phyloP scores from a whole-genome alignment of 2,888 invertebrate genomes.

The Apodemia zela region DNA sequence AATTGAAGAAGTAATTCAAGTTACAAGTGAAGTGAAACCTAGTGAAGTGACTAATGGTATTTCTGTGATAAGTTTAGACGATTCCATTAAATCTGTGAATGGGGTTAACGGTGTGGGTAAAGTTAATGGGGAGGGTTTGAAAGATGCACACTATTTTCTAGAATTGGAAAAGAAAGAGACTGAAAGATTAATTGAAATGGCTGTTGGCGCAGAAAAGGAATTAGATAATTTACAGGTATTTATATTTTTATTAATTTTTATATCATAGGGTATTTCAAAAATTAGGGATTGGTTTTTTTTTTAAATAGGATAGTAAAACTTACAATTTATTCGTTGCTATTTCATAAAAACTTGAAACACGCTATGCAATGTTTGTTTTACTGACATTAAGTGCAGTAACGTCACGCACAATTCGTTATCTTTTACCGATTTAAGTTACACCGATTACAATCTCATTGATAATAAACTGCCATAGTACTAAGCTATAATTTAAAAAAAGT shows the following conservation, averaged over 20 bases:
- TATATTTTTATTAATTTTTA: neutral
- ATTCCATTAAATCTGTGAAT: conserved; percentile 41
- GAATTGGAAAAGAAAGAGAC: conserved; percentile 87
- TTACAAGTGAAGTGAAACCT: conserved; percentile 26
- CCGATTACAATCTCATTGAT: too few species aligned
- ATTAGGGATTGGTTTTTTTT: too few species aligned
- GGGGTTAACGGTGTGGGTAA: conserved; percentile 35
- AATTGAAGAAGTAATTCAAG: conserved; percentile 41
- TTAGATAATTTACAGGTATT: conserved; percentile 78
- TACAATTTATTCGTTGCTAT: too few species aligned
- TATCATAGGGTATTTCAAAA: too few species aligned
- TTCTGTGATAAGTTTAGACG: conserved; percentile 65
- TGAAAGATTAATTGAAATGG: conserved; percentile 83
- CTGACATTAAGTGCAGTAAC: too few species aligned
- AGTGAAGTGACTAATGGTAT: conserved; percentile 54
- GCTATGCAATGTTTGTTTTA: too few species aligned
- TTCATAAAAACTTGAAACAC: too few species aligned
- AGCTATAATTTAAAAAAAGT: too few species aligned
- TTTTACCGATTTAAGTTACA: too few species aligned
- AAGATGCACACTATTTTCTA: conserved; percentile 90
- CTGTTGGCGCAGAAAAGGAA: conserved; percentile 85
- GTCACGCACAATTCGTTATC: too few species aligned
- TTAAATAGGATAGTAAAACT: too few species aligned
- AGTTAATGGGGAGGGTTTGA: conserved; percentile 62
- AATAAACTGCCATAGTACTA: too few species aligned